phyloP scores from a whole-genome alignment of 2,888 invertebrate species.

The Nephrotoma flavescens region DNA sequence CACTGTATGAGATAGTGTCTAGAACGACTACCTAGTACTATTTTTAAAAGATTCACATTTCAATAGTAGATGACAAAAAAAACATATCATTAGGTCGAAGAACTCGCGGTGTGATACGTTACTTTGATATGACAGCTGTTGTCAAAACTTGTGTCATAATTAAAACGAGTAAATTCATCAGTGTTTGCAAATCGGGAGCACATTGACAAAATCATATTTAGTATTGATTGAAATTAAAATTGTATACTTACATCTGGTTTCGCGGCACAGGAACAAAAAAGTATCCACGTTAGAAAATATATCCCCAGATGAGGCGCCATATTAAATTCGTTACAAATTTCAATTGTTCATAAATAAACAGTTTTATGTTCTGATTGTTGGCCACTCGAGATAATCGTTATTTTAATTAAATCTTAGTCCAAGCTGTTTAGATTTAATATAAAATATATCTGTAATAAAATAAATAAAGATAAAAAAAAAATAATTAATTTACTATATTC shows the following conservation, averaged over 20 bases:
- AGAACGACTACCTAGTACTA: too few species aligned
- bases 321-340: slow-evolving; percentile 12
- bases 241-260: slow-evolving; percentile 32
- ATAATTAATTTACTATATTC: background rate
- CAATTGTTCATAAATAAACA: background rate
- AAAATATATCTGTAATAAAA: background rate
- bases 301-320: slow-evolving; percentile 26
- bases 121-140: too few species aligned
- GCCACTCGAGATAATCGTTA: background rate
- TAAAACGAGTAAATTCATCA: too few species aligned
- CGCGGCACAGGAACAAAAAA: slow-evolving; percentile 29
- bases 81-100: too few species aligned
- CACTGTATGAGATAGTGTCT: too few species aligned
- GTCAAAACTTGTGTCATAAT: too few species aligned
- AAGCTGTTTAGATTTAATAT: background rate
- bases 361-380: background rate
- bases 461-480: background rate
- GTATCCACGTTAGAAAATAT: slow-evolving; percentile 24
- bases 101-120: too few species aligned
- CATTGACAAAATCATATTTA: too few species aligned
- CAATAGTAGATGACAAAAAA: too few species aligned
- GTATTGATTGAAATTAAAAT: background rate
- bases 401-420: background rate
- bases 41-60: too few species aligned
- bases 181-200: too few species aligned